Percentiles rank a stretch among this genome's conserved stretches.
phyloP scores from a whole-genome alignment of 2,113 vertebrate genomes.

The Macquaria ambigua region DNA sequence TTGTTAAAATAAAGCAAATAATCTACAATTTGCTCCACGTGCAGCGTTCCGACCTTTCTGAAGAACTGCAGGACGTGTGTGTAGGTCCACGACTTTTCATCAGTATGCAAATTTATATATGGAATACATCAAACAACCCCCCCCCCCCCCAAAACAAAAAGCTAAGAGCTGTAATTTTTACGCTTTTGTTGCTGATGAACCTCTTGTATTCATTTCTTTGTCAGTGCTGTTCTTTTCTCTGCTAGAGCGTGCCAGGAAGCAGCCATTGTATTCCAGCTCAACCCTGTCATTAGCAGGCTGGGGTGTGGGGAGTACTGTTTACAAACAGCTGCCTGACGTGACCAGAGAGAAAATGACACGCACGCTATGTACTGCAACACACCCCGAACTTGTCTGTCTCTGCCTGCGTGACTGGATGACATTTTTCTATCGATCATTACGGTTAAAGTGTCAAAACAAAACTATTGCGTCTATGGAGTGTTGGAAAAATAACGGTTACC shows the following conservation, averaged over 20 bases:
- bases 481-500: neutral
- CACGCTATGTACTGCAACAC: constrained; percentile 13
- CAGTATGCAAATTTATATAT: neutral
- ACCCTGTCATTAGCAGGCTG: constrained; percentile 67
- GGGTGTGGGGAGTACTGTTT: constrained; percentile 50
- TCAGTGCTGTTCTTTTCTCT: constrained; percentile 51
- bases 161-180: neutral
- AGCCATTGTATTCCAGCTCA: constrained; percentile 55
- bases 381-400: neutral
- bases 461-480: neutral
- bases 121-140: neutral
- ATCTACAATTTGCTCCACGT: neutral
- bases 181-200: neutral
- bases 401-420: neutral
- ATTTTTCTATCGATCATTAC: neutral
- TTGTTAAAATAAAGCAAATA: neutral
- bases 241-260: constrained; percentile 36
- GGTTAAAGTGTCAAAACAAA: constrained; percentile 16
- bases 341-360: constrained; percentile 58
- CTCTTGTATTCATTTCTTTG: constrained; percentile 35
- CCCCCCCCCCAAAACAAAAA: neutral
- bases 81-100: neutral
- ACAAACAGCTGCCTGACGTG: constrained; percentile 66
- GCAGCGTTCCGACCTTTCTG: no score
- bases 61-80: neutral